These are phyloP conservation scores for Chirona hameri DNA, from an alignment of 2,888 invertebrate genomes.

Conservation along the genomic window DNA sequence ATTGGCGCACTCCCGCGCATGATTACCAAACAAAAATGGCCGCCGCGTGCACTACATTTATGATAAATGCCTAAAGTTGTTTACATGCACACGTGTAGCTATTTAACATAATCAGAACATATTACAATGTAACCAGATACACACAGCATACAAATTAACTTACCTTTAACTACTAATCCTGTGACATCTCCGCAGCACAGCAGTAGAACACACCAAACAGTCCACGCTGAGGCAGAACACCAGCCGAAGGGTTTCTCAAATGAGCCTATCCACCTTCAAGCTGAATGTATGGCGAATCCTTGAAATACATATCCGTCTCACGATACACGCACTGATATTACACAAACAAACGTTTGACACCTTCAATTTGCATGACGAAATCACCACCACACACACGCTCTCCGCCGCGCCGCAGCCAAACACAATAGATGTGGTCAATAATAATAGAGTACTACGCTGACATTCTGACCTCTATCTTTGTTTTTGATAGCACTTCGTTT, in stretches of 20 bases:
- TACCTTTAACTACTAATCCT: not conserved
- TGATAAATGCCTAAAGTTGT: not conserved
- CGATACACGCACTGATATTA: not conserved
- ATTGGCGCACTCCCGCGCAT: not conserved
- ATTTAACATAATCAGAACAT: not conserved
- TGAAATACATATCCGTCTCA: not conserved
- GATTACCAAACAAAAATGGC: slow-evolving; percentile 8
- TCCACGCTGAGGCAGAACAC: not conserved
- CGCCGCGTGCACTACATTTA: not conserved
- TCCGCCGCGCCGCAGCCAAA: not conserved
- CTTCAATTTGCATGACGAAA: not conserved
- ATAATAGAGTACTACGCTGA: not conserved
- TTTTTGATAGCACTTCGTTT: too few species aligned
- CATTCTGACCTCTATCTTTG: not conserved
- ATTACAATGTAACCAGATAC: not conserved
- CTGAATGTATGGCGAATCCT: not conserved
- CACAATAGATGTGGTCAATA: not conserved
- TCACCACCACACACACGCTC: not conserved
- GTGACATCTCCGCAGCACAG: not conserved
- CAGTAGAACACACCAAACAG: not conserved
- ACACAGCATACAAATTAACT: not conserved
- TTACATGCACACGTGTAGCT: not conserved
- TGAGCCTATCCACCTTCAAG: not conserved
- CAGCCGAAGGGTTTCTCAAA: not conserved
- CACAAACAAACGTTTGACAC: not conserved